These are phyloP conservation scores for Ameiurus melas DNA, from an alignment of 2,113 vertebrate genomes.

Conservation along the genomic window DNA sequence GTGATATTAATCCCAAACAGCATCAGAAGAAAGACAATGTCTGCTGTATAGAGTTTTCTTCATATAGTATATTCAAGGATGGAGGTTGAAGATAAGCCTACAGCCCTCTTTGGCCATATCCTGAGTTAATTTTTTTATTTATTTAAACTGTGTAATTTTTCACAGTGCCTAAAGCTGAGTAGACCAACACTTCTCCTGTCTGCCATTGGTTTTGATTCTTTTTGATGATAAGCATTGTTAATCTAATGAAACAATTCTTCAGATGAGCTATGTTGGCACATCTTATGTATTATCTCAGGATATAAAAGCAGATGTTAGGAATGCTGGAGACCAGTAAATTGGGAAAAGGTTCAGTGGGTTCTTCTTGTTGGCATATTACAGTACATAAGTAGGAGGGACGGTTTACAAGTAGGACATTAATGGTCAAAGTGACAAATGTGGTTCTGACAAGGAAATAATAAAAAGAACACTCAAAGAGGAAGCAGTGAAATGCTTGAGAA, in stretches of 20 bases:
- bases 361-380: background rate
- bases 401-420: background rate
- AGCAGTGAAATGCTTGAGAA: background rate
- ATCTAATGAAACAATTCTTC: background rate
- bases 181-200: too few relatives aligned
- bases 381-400: background rate
- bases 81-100: slow-evolving; percentile 2
- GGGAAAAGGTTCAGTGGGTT: background rate
- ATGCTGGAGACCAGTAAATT: background rate
- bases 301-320: background rate
- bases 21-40: too few relatives aligned
- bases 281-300: background rate
- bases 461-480: background rate
- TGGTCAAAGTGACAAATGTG: background rate
- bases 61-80: background rate
- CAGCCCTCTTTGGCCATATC: background rate
- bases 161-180: background rate
- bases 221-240: background rate
- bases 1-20: background rate
- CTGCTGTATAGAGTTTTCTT: too few relatives aligned
- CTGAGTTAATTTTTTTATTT: background rate
- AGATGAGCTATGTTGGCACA: background rate
- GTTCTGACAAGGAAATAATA: background rate
- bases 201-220: background rate
- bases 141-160: background rate